A percentile compares a stretch with the other conserved stretches of the same genome.
Evolutionary conservation across 2,888 invertebrate genomes (phyloP).

Genomic region (Pristionchus japonicus): DNA sequence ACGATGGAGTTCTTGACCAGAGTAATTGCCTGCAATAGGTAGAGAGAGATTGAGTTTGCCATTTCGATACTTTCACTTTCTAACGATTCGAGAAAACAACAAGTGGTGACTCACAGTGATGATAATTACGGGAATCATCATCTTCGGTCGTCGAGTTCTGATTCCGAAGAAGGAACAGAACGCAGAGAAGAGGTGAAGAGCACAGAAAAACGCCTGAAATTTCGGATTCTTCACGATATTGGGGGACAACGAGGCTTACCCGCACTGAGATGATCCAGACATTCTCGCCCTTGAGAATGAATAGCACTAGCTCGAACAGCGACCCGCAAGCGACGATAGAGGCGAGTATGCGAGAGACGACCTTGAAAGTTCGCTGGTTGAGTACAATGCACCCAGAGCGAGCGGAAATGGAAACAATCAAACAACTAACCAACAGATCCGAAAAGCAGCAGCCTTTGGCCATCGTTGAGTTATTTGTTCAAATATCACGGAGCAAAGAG

Average conservation of each 20-base stretch:
- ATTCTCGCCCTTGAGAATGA: slow-evolving; percentile 7
- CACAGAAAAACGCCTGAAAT: not conserved
- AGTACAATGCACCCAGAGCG: not conserved
- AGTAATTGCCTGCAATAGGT: not conserved
- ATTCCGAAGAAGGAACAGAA: slow-evolving; percentile 4
- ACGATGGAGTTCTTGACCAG: not conserved
- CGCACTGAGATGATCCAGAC: not conserved
- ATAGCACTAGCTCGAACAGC: not conserved
- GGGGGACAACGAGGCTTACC: not conserved
- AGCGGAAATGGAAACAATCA: not conserved
- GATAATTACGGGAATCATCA: not conserved
- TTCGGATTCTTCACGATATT: not conserved
- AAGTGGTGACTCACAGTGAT: not conserved
- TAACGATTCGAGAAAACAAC: not conserved
- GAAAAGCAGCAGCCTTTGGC: not conserved
- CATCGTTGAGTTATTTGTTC: not conserved
- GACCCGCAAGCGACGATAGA: not conserved
- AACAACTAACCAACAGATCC: not conserved
- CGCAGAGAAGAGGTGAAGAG: not conserved
- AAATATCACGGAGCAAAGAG: not conserved
- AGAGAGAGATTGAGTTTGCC: not conserved
- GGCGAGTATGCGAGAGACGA: slow-evolving; percentile 17
- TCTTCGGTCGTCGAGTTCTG: not conserved
- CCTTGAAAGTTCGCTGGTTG: not conserved
- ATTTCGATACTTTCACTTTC: not conserved